Conservation (phyloP, 2,888 invertebrate species). For the Cryptus viduatorius region DNA sequence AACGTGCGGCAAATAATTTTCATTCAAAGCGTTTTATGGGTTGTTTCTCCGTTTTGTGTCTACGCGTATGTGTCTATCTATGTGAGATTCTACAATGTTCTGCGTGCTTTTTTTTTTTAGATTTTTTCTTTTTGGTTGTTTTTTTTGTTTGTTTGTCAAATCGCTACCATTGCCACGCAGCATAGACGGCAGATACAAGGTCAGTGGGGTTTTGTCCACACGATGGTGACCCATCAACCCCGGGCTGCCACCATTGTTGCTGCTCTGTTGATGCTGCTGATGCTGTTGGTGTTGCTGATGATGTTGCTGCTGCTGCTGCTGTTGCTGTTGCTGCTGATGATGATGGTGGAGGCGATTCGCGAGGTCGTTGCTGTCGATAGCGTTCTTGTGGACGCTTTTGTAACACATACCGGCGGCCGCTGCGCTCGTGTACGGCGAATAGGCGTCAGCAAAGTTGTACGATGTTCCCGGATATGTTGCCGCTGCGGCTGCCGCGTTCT, state of each 20-base stretch:
- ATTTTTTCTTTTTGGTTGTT: constrained; percentile 12
- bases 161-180: constrained; percentile 83
- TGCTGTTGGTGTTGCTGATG: constrained; percentile 64
- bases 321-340: constrained; percentile 63
- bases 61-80: constrained; percentile 16
- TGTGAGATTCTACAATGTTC: constrained; percentile 31
- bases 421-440: constrained; percentile 89
- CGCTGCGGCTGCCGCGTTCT: constrained; percentile 90
- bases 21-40: constrained; percentile 24
- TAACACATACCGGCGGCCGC: constrained; percentile 88
- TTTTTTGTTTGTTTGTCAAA: constrained; percentile 61
- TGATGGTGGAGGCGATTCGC: constrained; percentile 71
- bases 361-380: constrained; percentile 74
- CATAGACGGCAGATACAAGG: constrained; percentile 82
- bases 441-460: constrained; percentile 90
- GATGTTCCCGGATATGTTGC: constrained; percentile 91
- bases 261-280: constrained; percentile 70
- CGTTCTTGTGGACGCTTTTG: constrained; percentile 75
- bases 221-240: constrained; percentile 79
- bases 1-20: constrained; percentile 47
- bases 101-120: constrained; percentile 17
- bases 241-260: constrained; percentile 74
- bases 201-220: constrained; percentile 80
- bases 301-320: constrained; percentile 68
- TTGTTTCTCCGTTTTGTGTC: not conserved